These are phyloP conservation scores for Lacanobia oleracea DNA, from an alignment of 2,888 invertebrate genomes.

Conservation along the genomic window DNA sequence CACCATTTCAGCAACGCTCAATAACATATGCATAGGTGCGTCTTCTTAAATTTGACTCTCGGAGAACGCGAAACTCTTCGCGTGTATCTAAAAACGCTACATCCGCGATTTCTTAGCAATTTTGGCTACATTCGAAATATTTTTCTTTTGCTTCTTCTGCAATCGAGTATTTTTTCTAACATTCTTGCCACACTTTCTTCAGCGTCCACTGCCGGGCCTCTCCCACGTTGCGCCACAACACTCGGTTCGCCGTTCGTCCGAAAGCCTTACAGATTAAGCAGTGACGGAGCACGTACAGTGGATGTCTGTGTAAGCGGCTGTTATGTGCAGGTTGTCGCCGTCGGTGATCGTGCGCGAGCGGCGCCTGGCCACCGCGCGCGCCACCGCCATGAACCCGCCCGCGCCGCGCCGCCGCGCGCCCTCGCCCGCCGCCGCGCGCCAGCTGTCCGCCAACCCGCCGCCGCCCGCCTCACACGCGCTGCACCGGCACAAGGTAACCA, in stretches of 20 bases:
- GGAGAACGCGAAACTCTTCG: slow-evolving; percentile 44
- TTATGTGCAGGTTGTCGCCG: slow-evolving; percentile 87
- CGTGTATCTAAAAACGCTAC: slow-evolving; percentile 53
- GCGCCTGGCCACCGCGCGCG: slow-evolving; percentile 92
- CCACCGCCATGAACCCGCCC: slow-evolving; percentile 94
- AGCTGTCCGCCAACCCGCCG: slow-evolving; percentile 91
- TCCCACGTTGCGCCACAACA: slow-evolving; percentile 40
- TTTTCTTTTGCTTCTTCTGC: slow-evolving; percentile 47
- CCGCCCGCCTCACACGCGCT: slow-evolving; percentile 81
- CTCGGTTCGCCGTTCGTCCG: neutral
- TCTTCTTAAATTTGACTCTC: slow-evolving; percentile 51
- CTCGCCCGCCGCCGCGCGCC: slow-evolving; percentile 86
- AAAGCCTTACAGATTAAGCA: neutral
- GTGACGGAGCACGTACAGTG: neutral
- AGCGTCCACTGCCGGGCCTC: slow-evolving; percentile 46
- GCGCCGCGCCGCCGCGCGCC: slow-evolving; percentile 91
- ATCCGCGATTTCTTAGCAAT: slow-evolving; percentile 36
- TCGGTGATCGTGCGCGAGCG: slow-evolving; percentile 92
- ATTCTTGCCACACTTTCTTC: slow-evolving; percentile 52
- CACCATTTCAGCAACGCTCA: slow-evolving; percentile 49
- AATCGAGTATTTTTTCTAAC: slow-evolving; percentile 39
- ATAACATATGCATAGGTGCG: slow-evolving; percentile 18
- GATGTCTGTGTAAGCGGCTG: neutral
- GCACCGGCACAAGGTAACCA: slow-evolving; percentile 75
- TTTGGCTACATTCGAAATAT: slow-evolving; percentile 35